A percentile compares a stretch with the other conserved stretches of the same genome.
phyloP scores from a whole-genome alignment of 2,113 vertebrate genomes.

The Lycaon pictus region DNA sequence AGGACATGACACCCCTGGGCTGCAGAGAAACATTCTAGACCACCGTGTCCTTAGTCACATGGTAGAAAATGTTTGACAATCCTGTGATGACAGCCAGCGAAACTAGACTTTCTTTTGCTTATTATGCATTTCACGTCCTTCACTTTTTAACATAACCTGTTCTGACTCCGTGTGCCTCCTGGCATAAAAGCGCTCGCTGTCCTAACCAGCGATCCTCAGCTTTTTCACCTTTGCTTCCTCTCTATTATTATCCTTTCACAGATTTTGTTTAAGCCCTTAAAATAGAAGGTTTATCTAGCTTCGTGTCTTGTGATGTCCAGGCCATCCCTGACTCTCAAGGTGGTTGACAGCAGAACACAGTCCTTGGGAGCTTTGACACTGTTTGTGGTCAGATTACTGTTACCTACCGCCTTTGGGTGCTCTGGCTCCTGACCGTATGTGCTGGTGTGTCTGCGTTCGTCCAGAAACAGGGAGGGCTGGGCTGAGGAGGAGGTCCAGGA shows the following conservation, averaged over 20 bases:
- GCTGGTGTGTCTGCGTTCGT: not conserved
- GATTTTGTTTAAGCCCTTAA: slow-evolving; percentile 30
- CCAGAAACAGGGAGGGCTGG: not conserved
- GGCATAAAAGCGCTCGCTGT: not conserved
- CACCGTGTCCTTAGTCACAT: not conserved
- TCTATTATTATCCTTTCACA: slow-evolving; percentile 24
- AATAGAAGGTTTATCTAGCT: slow-evolving; percentile 25
- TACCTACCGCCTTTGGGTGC: not conserved
- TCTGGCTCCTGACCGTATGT: not conserved
- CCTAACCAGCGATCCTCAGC: not conserved
- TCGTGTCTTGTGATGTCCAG: not conserved
- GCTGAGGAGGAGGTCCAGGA: not conserved
- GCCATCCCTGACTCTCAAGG: not conserved
- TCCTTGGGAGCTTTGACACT: slow-evolving; percentile 32
- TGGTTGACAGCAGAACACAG: not conserved
- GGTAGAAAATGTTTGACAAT: too few species aligned
- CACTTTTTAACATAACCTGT: too few species aligned
- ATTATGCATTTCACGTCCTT: not conserved
- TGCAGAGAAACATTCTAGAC: not conserved
- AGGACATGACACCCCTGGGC: not conserved
- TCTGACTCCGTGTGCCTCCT: not conserved
- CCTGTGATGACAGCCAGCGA: not conserved
- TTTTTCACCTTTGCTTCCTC: not conserved
- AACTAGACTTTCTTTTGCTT: not conserved
- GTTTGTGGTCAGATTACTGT: not conserved